A percentile compares a stretch with the other conserved stretches of the same genome.
Conservation (phyloP, 1,140 invertebrate genomes). For the Neodiprion lecontei region DNA sequence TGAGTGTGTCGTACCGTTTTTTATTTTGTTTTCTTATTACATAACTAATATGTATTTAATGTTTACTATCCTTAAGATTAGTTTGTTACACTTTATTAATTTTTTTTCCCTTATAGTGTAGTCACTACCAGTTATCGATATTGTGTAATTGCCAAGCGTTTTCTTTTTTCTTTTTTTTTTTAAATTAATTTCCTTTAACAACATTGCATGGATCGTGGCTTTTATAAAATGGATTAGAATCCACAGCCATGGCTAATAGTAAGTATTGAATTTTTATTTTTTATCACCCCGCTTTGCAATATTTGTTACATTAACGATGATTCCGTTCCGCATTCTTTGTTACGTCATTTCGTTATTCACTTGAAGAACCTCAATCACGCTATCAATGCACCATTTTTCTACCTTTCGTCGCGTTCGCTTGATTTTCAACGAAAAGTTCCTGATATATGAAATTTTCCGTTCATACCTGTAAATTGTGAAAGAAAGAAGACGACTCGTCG, state of each 20-base stretch:
- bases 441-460: no score
- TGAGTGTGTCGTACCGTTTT: slow-evolving; percentile 27
- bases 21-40: slow-evolving; percentile 48
- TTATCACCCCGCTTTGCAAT: slow-evolving; percentile 34
- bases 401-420: no score
- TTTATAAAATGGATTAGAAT: not conserved
- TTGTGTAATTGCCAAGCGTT: not conserved
- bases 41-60: slow-evolving; percentile 16
- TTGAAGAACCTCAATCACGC: no score
- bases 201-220: not conserved
- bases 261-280: slow-evolving; percentile 34
- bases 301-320: slow-evolving; percentile 19
- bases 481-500: not conserved
- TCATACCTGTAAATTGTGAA: not conserved
- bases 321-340: not conserved
- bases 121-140: slow-evolving; percentile 3
- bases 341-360: slow-evolving; percentile 30
- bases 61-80: no score
- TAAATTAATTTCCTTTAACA: not conserved
- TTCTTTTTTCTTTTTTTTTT: not conserved
- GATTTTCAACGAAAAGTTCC: no score
- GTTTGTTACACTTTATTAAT: slow-evolving; percentile 18
- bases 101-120: not conserved
- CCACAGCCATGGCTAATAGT: slow-evolving; percentile 10
- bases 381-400: no score